Evolutionary conservation across 2,113 vertebrate genomes (phyloP).

Genomic region (Oreotrochilus melanogaster): DNA sequence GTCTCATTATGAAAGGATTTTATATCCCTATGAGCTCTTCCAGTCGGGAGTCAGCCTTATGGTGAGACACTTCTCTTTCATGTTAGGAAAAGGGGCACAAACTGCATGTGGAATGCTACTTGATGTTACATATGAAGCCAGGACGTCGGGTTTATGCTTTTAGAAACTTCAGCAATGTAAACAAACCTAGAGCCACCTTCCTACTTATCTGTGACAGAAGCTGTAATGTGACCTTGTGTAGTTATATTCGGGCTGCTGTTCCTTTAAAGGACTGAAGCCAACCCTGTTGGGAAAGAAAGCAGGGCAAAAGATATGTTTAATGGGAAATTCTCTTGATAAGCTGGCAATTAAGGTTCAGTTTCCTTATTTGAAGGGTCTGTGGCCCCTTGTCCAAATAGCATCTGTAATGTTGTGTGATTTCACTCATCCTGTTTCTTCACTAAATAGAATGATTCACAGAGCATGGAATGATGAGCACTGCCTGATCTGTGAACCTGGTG

Average conservation of each 20-base stretch:
- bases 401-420: not conserved
- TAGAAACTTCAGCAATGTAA: not conserved
- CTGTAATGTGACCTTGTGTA: fast-evolving
- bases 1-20: constrained; percentile 93
- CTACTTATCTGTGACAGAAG: not conserved
- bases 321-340: not conserved
- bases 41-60: constrained; percentile 95
- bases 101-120: not conserved
- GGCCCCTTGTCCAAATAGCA: not conserved
- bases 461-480: not conserved
- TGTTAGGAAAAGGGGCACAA: fast-evolving
- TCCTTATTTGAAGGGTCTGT: not conserved
- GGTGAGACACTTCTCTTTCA: constrained; percentile 76
- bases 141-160: not conserved
- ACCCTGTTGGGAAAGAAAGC: not conserved
- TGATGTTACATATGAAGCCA: not conserved
- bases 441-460: not conserved
- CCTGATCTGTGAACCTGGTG: constrained; percentile 10
- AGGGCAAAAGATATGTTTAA: not conserved
- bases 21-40: constrained; percentile 98
- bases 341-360: not conserved
- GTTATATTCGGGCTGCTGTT: not conserved
- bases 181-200: not conserved
- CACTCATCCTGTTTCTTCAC: not conserved
- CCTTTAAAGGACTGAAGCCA: not conserved